phyloP scores from a whole-genome alignment of 2,888 invertebrate species.

The Bembecia ichneumoniformis region DNA sequence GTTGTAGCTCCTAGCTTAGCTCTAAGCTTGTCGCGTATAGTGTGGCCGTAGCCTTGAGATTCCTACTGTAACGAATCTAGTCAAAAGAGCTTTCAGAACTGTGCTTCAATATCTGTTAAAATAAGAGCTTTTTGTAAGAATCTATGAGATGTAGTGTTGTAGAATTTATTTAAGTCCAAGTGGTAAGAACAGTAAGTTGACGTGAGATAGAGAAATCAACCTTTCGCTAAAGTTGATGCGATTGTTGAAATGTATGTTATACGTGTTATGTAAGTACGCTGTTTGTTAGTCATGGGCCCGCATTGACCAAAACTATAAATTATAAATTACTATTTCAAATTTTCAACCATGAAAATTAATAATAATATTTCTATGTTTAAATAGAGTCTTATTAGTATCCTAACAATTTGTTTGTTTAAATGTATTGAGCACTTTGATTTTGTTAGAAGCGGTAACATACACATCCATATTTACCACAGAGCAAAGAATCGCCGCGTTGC shows the following conservation, averaged over 20 bases:
- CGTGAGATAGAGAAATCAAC: constrained; percentile 22
- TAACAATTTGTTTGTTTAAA: too few relatives aligned
- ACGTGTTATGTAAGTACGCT: background rate
- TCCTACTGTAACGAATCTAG: constrained; percentile 19
- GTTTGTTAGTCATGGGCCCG: constrained; percentile 18
- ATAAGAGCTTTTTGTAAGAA: constrained; percentile 60
- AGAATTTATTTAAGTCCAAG: constrained; percentile 32
- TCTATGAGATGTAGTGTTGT: constrained; percentile 38
- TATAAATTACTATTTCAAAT: too few relatives aligned
- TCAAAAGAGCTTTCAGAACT: constrained; percentile 55
- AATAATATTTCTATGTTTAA: too few relatives aligned
- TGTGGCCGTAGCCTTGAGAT: background rate
- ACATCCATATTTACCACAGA: too few relatives aligned
- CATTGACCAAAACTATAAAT: background rate
- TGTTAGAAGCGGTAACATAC: too few relatives aligned
- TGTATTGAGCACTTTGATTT: too few relatives aligned
- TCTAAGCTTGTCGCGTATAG: too few relatives aligned
- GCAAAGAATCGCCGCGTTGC: too few relatives aligned
- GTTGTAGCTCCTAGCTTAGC: too few relatives aligned
- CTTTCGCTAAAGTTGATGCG: constrained; percentile 17
- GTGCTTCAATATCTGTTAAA: constrained; percentile 48
- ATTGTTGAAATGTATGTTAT: constrained; percentile 10
- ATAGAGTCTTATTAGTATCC: too few relatives aligned
- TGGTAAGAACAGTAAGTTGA: constrained; percentile 25
- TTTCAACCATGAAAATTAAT: too few relatives aligned